Evolutionary conservation across 2,888 invertebrate species (phyloP).

Genomic region (Nemoura dubitans): DNA sequence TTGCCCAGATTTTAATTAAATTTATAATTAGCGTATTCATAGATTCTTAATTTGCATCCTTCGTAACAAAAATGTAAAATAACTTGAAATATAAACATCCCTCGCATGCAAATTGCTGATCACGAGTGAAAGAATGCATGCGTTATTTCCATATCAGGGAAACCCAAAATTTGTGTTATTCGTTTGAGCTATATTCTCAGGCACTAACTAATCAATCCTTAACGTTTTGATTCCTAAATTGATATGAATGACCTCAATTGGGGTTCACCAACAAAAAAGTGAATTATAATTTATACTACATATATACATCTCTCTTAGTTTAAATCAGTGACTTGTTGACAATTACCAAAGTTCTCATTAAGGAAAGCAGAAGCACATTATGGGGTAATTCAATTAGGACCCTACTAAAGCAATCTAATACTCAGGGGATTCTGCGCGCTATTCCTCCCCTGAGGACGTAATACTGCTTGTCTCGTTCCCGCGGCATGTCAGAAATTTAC

Average conservation of each 20-base stretch:
- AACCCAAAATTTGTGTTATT: background rate
- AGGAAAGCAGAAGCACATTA: constrained; percentile 29
- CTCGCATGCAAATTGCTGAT: background rate
- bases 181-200: background rate
- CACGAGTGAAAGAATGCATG: background rate
- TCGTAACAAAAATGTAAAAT: background rate
- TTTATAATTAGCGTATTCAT: background rate
- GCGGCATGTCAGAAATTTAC: background rate
- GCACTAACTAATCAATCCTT: background rate
- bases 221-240: background rate
- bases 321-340: constrained; percentile 23
- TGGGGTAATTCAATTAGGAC: constrained; percentile 24
- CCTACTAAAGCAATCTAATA: constrained; percentile 32
- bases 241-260: background rate
- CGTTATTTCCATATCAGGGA: background rate
- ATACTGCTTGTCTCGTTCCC: background rate
- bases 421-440: background rate
- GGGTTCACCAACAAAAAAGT: background rate
- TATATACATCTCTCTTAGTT: background rate
- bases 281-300: background rate
- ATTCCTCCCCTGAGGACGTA: background rate
- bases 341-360: constrained; percentile 37
- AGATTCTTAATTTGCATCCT: background rate
- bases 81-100: background rate
- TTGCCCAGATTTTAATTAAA: background rate